Base-by-base conservation (phyloP, 2,797 vertebrate species). In the Chelidonichthys spinosus region DNA sequence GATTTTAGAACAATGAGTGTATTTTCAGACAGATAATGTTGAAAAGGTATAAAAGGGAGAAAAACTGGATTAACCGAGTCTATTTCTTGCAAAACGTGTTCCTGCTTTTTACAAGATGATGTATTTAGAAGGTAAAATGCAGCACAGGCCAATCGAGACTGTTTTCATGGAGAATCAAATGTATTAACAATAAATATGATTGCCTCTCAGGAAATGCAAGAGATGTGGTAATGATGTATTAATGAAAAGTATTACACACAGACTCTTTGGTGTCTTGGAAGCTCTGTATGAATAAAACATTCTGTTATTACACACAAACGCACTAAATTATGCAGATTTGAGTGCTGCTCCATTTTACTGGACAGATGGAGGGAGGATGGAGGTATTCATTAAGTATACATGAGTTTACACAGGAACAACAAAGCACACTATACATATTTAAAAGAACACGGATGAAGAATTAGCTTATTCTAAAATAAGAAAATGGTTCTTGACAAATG, bases 151-250 rank as follows among this genome's bases (percentile, higher is more conserved):
- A 40, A 55, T 32, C 11, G 32, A 52, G 9, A 32, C 3, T 0
- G 25, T 11, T 2, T 5, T n/a, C 8, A 10, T 2, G 7, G 2
- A 61, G 35, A 49, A 40, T 32, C 32, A 3, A 43, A 18, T 37
- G 63, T 58, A 63, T 75, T 75, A 50, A 75, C 67, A 49, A 69
- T 72, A 54, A 76, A 60, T 43, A 37, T 46, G 18, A 5, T 50
- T 13, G 40, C 37, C 39, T 55, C 4, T 17, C 3, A 5, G 7
- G n/a, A 50, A 8, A 50, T 18, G 52, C 3, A 5, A 11, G n/a
- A 50, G 5, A 50, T 18, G 52, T 5, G 32, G 13, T 25, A 56
- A 43, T 43, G 46, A 65, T 55, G 14, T 15, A 59, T 13, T 37
- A 33, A 59, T 33, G 55, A 3, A 35, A 13, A 25, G 25, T 35